Evolutionary conservation across 2,113 vertebrate species (phyloP).

Genomic region (Ginglymostoma cirratum): DNA sequence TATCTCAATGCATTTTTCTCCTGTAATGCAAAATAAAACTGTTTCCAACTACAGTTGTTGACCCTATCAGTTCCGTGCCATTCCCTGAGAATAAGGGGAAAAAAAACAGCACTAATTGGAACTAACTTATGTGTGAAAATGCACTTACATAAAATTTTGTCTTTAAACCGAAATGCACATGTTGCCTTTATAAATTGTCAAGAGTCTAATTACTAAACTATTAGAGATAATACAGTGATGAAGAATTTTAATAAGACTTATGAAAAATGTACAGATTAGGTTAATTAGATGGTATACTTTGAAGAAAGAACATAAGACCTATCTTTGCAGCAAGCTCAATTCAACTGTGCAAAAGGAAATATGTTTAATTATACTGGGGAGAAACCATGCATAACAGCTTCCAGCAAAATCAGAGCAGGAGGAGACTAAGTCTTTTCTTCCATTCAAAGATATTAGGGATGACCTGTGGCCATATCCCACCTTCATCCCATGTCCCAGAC

Average conservation of each 20-base stretch:
- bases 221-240: slow-evolving; percentile 9
- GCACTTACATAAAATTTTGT: not conserved
- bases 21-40: not conserved
- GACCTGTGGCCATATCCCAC: not conserved
- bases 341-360: not conserved
- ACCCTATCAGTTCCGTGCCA: not conserved
- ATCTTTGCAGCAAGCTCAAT: not conserved
- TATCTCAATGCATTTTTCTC: not conserved
- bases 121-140: not conserved
- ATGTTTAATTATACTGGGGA: not conserved
- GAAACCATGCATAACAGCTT: not conserved
- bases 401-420: not conserved
- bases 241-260: slow-evolving; percentile 1
- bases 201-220: not conserved
- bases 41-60: not conserved
- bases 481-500: not conserved
- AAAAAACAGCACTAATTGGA: not conserved
- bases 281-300: not conserved
- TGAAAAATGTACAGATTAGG: not conserved
- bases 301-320: not conserved
- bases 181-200: slow-evolving; percentile 1
- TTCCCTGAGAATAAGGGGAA: not conserved
- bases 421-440: not conserved
- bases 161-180: not conserved
- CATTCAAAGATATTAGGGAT: not conserved